These are phyloP conservation scores for Lutraria rhynchaena DNA, from an alignment of 1,140 invertebrate genomes.

Conservation along the genomic window DNA sequence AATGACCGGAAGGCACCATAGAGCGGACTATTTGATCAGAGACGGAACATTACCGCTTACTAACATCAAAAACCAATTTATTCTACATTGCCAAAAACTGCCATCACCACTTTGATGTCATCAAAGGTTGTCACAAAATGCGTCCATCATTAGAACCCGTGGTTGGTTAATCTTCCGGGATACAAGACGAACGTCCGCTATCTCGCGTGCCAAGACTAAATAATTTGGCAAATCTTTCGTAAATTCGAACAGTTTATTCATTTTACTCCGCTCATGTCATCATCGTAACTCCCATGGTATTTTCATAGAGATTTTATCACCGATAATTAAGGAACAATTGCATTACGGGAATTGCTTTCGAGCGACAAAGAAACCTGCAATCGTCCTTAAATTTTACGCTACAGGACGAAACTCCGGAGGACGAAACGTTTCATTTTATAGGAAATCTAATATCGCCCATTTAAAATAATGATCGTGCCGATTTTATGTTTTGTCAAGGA, in stretches of 20 bases:
- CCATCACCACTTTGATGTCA: conserved; percentile 42
- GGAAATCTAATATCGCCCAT: conserved; percentile 26
- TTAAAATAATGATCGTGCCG: conserved; percentile 1
- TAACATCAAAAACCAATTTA: conserved; percentile 40
- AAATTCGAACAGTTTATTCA: conserved; percentile 14
- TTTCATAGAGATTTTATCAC: conserved; percentile 26
- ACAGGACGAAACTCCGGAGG: conserved; percentile 10
- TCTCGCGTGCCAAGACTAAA: conserved; percentile 33
- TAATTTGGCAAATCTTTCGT: conserved; percentile 5
- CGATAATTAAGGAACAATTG: conserved; percentile 44
- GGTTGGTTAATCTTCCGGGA: conserved; percentile 27
- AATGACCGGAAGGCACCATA: conserved; percentile 29
- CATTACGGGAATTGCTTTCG: conserved; percentile 26
- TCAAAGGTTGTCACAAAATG: conserved; percentile 24
- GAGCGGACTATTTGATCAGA: conserved; percentile 31
- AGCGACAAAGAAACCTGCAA: conserved; percentile 32
- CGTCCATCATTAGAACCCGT: conserved; percentile 29
- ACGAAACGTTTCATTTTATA: conserved; percentile 13
- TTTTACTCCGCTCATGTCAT: conserved; percentile 8
- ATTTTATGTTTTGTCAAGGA: conserved; percentile 23
- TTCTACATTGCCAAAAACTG: conserved; percentile 22
- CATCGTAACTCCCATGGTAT: conserved; percentile 32
- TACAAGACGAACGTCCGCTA: conserved; percentile 2
- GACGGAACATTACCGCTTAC: conserved; percentile 41
- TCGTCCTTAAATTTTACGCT: conserved; percentile 41